Evolutionary conservation across 2,113 vertebrate species (phyloP), one percentile per base, ranked within the genome.

Genomic region (Hystrix cristata): DNA sequence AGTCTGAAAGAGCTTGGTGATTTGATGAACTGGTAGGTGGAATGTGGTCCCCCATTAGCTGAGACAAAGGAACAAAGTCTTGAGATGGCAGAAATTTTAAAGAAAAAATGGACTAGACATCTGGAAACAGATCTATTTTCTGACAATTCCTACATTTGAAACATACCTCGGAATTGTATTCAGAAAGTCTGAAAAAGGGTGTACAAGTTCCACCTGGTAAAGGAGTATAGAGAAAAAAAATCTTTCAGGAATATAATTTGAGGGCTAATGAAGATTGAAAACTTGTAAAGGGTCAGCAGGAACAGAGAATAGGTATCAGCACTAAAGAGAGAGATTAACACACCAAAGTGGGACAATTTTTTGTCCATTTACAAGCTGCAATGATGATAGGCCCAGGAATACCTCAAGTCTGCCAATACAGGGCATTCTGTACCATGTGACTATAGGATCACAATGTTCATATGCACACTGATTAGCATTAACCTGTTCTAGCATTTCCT

Each of bases 61-160:
- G 0, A 95, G 18, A 80, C 19, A 87, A 94, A 94, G n/a, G 55
- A 80, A n/a, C 16, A 31, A 7, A 1, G 29, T 62, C 86, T 95
- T 69, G 27, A 38, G 62, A 83, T 90, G 46, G 5, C 81, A 76
- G 43, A 71, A 94, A 95, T 83, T 15, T 10, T n/a, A 27, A 53
- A 87, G 14, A 62, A n/a, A 34, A 94, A 81, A 38, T 7, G 64
- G 60, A 85, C 3, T 46, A 31, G 38, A 27, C 51, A 29, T n/a
- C 65, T 59, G 13, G 59, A 85, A 94, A 95, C 7, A 51, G 13
- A 94, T 79, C 29, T 27, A 64, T 87, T 69, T 97, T 93, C 80
- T 94, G 38, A 76, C 92, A 86, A 90, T 82, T 60, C 48, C 71
- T 91, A 15, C 14, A 53, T 87, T 71, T 87, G 74, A 34, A 79